Evolutionary conservation across 2,113 vertebrate genomes (phyloP).

Genomic region (Marcusenius ussheri): DNA sequence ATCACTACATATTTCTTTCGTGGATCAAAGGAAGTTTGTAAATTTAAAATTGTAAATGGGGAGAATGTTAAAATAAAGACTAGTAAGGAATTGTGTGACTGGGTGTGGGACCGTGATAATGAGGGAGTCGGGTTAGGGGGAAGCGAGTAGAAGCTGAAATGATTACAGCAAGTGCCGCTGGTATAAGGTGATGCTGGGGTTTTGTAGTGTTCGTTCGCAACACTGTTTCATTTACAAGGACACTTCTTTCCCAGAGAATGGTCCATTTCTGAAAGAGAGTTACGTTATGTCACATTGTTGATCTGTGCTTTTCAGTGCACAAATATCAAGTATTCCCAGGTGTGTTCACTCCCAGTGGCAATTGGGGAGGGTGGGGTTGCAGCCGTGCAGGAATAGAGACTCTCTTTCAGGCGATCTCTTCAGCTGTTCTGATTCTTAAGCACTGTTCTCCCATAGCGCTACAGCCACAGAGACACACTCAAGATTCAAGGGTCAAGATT

Average conservation of each 20-base stretch:
- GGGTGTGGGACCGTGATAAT: not conserved
- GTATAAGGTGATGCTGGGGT: no score
- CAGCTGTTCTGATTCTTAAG: not conserved
- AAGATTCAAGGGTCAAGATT: not conserved
- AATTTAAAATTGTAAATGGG: not conserved
- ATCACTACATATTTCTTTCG: not conserved
- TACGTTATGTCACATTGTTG: not conserved
- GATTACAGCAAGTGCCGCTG: not conserved
- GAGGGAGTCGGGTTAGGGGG: not conserved
- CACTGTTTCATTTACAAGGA: not conserved
- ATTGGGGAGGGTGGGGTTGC: not conserved
- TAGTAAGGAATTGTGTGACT: not conserved
- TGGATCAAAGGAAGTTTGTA: not conserved
- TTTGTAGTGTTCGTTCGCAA: not conserved
- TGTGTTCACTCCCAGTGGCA: not conserved
- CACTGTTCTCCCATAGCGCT: not conserved
- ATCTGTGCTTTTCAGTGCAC: not conserved
- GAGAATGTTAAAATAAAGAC: not conserved
- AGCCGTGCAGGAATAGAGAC: not conserved
- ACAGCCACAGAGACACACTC: not conserved
- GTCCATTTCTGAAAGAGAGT: not conserved
- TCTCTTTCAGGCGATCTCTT: not conserved
- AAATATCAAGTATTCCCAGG: not conserved
- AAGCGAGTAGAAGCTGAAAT: not conserved
- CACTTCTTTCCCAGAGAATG: not conserved